Conservation (phyloP, 2,797 vertebrate species). For the Danio kyathit region DNA sequence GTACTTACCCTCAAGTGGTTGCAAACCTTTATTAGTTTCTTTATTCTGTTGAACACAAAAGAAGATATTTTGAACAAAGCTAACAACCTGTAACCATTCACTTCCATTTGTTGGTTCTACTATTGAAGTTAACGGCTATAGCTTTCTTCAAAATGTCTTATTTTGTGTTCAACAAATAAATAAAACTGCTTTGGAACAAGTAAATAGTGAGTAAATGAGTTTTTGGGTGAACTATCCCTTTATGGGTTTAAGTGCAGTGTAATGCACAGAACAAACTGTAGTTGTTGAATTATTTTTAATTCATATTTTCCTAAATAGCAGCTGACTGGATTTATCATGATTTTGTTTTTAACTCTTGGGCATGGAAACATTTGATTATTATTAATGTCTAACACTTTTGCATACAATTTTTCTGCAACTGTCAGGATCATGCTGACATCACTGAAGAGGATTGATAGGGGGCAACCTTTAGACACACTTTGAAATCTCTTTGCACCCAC, state of each 20-base stretch:
- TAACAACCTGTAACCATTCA: too few relatives aligned
- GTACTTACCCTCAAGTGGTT: too few relatives aligned
- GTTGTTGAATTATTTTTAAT: background rate
- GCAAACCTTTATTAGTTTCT: too few relatives aligned
- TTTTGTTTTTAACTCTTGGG: background rate
- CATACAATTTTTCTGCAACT: background rate
- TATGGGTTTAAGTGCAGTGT: background rate
- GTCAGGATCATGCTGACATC: background rate
- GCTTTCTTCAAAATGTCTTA: too few relatives aligned
- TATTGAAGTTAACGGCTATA: background rate
- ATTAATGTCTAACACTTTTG: background rate
- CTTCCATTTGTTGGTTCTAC: background rate
- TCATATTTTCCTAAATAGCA: background rate
- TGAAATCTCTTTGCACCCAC: background rate
- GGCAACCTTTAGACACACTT: conserved; percentile 49
- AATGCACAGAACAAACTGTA: background rate
- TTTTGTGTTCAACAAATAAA: too few relatives aligned
- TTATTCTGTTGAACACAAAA: too few relatives aligned
- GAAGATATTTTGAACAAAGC: too few relatives aligned
- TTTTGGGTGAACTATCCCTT: too few relatives aligned
- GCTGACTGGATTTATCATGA: background rate
- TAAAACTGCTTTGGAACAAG: too few relatives aligned
- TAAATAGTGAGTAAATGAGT: too few relatives aligned
- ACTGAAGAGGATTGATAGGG: conserved; percentile 35
- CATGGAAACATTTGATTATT: too few relatives aligned